A percentile compares a stretch with the other conserved stretches of the same genome.
Conservation (phyloP, 2,113 vertebrate genomes). For the Cyanocitta stelleri region DNA sequence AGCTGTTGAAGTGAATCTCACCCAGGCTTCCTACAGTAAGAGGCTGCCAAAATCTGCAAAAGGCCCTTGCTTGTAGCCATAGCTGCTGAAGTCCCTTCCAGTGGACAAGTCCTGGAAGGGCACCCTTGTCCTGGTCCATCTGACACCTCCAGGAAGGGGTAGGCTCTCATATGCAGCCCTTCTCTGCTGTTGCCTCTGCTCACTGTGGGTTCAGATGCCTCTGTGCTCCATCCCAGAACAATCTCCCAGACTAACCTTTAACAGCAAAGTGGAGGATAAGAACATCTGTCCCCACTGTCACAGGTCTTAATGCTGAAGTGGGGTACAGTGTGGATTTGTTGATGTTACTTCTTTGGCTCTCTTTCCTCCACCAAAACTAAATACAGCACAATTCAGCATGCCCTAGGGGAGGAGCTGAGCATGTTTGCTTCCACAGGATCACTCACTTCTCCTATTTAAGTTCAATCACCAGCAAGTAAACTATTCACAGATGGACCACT, state of each 20-base stretch:
- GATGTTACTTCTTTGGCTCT: not conserved
- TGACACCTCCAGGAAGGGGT: accelerated
- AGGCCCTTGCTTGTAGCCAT: not conserved
- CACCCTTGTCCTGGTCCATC: not conserved
- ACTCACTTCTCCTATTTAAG: not conserved
- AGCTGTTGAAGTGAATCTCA: not conserved
- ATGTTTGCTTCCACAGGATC: not conserved
- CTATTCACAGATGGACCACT: not conserved
- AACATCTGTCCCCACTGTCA: not conserved
- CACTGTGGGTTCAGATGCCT: accelerated
- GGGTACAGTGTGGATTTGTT: not conserved
- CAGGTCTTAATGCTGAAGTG: not conserved
- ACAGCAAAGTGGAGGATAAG: not conserved
- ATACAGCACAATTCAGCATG: not conserved
- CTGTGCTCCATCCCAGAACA: not conserved
- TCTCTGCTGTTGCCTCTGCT: accelerated
- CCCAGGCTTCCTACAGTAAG: not conserved
- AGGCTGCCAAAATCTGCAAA: not conserved
- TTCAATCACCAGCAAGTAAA: not conserved
- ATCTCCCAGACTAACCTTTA: not conserved
- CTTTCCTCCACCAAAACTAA: not conserved
- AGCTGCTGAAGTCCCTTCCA: not conserved
- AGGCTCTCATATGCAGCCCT: not conserved
- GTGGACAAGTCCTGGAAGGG: not conserved
- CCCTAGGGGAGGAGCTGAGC: not conserved